Evolutionary conservation across 2,888 invertebrate genomes (phyloP), one percentile per base, ranked within the genome.

Genomic region (Watsonalla binaria): DNA sequence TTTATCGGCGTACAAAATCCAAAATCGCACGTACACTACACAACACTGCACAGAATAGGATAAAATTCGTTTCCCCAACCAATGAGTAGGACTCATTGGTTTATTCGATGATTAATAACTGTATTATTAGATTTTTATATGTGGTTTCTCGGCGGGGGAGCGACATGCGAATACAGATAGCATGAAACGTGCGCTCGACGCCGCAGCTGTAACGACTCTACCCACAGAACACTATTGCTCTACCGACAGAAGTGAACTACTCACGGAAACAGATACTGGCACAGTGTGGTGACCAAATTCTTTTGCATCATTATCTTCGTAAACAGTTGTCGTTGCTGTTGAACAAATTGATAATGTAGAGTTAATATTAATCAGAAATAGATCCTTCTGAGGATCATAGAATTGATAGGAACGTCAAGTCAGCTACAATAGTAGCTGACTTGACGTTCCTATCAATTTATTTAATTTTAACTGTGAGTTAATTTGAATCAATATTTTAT

Each of bases 131-230:
- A 62, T 53, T 54, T 65, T 68, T 70, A 67, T 56, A 64, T 70
- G 62, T 56, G 70, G 66, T 69, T 61, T 67, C 82, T 76, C 66
- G 65, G 83, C 81, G 81, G 76, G 83, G 68, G 49, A 53, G 47
- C 49, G 34, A 46, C 15, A 35, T 14, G 37, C 45, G 33, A 51
- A 42, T 6, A 34, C 45, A 45, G 45, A 46, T 51, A 39, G 45
- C 37, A 39, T 49, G 47, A 50, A 60, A 65, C 78, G 75, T 71
- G 70, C 70, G 68, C 55, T 52, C 70, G 61, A 56, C 53, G 54
- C 56, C 54, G 54, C 58, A 54, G 61, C 54, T 66, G 62, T 54
- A 57, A 55, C 57, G 51, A 58, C 53, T 69, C 58, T 71, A 70
- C 11, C 33, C 33, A 47, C 24, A 24, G 24, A 24, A 24, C 24